These are phyloP conservation scores for Heliconius charithonia DNA, from an alignment of 2,888 invertebrate genomes.

Conservation along the genomic window DNA sequence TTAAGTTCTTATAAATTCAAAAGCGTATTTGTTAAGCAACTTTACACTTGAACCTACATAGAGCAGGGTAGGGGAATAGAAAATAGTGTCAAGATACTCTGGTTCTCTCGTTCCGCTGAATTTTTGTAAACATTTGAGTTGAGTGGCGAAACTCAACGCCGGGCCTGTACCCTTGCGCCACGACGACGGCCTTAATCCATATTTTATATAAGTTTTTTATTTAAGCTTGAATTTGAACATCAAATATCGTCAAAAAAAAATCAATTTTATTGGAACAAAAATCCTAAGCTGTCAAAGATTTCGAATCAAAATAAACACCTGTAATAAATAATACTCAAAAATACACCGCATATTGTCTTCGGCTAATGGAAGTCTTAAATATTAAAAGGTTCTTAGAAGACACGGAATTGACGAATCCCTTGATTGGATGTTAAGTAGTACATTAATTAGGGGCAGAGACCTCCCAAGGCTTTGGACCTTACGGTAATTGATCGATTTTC, in stretches of 20 bases:
- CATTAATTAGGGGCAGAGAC: constrained; percentile 48
- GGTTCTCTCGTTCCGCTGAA: too few species aligned
- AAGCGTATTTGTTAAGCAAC: too few species aligned
- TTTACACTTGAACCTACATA: too few species aligned
- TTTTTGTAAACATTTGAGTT: too few species aligned
- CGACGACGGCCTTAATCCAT: too few species aligned
- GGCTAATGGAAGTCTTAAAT: constrained; percentile 36
- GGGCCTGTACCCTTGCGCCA: too few species aligned
- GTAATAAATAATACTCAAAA: constrained; percentile 8
- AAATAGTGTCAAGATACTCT: too few species aligned
- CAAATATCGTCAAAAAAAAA: neutral
- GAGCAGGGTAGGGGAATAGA: too few species aligned
- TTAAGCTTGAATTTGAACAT: neutral
- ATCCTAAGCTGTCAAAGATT: neutral
- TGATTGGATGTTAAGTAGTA: constrained; percentile 53
- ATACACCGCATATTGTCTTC: constrained; percentile 11
- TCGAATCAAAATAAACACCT: neutral
- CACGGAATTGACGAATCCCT: constrained; percentile 49
- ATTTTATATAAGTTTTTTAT: neutral
- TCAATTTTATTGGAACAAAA: neutral
- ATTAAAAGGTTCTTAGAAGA: constrained; percentile 49
- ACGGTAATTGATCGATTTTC: constrained; percentile 46
- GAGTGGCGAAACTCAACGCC: too few species aligned
- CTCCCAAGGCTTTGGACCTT: constrained; percentile 38
- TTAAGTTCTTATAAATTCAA: too few species aligned